Conservation (phyloP, 2,888 invertebrate species). For the Drosophila greeni region DNA sequence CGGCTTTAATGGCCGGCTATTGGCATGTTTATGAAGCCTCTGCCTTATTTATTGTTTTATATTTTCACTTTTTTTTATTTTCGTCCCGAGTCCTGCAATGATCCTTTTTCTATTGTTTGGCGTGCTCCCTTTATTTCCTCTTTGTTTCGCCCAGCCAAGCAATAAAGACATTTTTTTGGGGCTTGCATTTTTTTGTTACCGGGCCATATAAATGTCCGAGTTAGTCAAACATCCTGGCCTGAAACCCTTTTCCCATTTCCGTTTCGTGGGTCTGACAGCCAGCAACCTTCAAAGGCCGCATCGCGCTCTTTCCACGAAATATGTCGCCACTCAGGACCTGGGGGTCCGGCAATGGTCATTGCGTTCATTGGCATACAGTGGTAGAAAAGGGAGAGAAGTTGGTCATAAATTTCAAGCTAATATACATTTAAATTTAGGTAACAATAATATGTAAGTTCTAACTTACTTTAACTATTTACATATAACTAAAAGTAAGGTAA, state of each 20-base stretch:
- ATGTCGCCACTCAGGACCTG: constrained; percentile 60
- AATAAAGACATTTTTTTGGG: constrained; percentile 46
- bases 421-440: neutral
- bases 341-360: constrained; percentile 15
- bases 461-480: neutral
- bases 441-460: neutral
- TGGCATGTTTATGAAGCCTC: constrained; percentile 64
- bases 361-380: constrained; percentile 10
- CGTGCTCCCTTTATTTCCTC: constrained; percentile 12
- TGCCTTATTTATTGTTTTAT: constrained; percentile 60
- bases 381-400: neutral
- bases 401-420: too few species aligned
- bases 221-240: constrained; percentile 59
- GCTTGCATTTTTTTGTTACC: constrained; percentile 1
- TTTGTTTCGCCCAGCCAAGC: constrained; percentile 24
- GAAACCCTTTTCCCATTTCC: constrained; percentile 51
- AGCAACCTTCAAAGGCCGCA: constrained; percentile 42
- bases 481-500: neutral
- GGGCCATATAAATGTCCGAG: constrained; percentile 57
- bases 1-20: constrained; percentile 58
- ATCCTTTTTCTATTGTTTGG: constrained; percentile 38
- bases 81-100: constrained; percentile 24
- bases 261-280: constrained; percentile 16
- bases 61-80: constrained; percentile 26
- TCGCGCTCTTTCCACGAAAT: constrained; percentile 52